Evolutionary conservation across 2,888 invertebrate species (phyloP), one percentile per base, ranked within the genome.

Genomic region (Caenorhabditis sp.): DNA sequence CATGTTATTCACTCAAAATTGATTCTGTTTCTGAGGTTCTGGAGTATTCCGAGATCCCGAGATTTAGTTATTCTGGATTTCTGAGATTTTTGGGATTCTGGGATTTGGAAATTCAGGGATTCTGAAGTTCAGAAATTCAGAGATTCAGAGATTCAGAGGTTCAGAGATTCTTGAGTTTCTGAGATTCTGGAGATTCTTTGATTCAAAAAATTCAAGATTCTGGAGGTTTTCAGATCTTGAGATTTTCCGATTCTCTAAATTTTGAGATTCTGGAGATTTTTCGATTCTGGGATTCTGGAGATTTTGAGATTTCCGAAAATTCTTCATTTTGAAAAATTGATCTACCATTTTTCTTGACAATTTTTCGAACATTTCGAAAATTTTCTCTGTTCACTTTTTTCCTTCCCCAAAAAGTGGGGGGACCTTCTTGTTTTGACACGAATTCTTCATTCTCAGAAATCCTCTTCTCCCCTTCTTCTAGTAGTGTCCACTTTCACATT

Each of bases 401-500:
- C 58, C 16, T 28, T 28, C 31, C 31, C 24, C 35, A 19, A 61
- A 61, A 61, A 38, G 38, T 22, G 61, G 61, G 38, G 59, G 61
- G 35, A 19, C 19, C 4, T 35, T 24, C 24, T 41, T n/a, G 16
- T 59, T 28, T 26, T 8, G 19, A 35, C 14, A n/a, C 35, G 2
- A 16, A 5, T 38, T 38, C 12, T 10, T 10, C 2, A 2, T 38
- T 38, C 38, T 38, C 6, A 38, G 38, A 38, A 38, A 38, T 38
- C 38, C 7, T 7, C 31, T 31, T 31, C 7, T 31, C 4, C 31
- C 7, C 31, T 38, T 10, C 26, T 16, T 16, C 3, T 16, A n/a
- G 6, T 41, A 41, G 26, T 26, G 64, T 66, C 49, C 66, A 51
- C 19, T 51, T 66, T 35, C 49, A 16, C 35, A 35, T 66, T 66